These are phyloP conservation scores for Sphenodon punctatus DNA, from an alignment of 2,797 vertebrate species.

Conservation along the genomic window DNA sequence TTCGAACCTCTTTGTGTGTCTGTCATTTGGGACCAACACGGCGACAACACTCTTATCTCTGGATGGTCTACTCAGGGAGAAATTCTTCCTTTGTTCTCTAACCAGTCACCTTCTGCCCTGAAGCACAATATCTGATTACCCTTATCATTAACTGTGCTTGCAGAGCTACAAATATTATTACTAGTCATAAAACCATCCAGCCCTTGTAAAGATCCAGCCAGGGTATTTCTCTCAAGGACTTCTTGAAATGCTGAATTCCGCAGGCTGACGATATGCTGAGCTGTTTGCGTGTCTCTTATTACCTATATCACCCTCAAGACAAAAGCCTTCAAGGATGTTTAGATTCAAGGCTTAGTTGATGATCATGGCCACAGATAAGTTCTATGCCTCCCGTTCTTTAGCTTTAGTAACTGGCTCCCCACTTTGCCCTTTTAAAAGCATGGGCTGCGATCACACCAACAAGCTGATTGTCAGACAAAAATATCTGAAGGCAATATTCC, in stretches of 20 bases:
- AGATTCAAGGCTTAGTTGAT: neutral
- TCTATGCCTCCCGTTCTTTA: too few relatives aligned
- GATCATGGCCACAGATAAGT: neutral
- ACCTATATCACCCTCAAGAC: neutral
- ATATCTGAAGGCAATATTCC: too few relatives aligned
- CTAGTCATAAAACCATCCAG: constrained; percentile 43
- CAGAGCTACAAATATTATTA: constrained; percentile 5
- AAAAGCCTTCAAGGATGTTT: neutral
- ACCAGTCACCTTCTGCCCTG: neutral
- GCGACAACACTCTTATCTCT: too few relatives aligned
- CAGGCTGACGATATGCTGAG: neutral
- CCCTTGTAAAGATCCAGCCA: constrained; percentile 9
- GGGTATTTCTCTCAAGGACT: neutral
- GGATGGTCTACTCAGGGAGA: too few relatives aligned
- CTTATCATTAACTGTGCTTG: neutral
- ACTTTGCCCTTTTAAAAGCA: neutral
- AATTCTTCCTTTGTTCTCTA: neutral
- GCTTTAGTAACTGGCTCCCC: neutral
- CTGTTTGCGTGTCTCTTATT: neutral
- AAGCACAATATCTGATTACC: constrained; percentile 5
- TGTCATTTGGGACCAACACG: too few relatives aligned
- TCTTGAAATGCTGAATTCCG: constrained; percentile 13
- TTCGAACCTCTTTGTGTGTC: too few relatives aligned
- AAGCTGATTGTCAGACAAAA: too few relatives aligned
- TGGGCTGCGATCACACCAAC: too few relatives aligned